Evolutionary conservation across 2,797 vertebrate species (phyloP).

Genomic region (Enoplosus armatus): DNA sequence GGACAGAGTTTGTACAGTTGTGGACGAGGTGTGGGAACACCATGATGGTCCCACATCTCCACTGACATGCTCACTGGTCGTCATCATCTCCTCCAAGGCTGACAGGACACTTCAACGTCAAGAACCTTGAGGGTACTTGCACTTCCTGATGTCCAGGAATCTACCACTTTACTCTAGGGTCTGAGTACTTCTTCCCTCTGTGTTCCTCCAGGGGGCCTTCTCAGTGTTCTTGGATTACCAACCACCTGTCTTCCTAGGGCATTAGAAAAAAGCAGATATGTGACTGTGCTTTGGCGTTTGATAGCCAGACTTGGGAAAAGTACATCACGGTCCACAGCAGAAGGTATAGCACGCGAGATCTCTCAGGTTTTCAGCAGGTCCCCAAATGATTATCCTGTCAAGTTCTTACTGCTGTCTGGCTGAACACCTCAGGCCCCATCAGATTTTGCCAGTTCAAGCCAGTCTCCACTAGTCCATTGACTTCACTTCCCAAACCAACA

Average conservation of each 20-base stretch:
- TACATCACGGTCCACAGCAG: not conserved
- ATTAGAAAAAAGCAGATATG: not conserved
- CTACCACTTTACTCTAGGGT: not conserved
- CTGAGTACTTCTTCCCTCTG: not conserved
- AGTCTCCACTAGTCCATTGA: not conserved
- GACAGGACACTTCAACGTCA: not conserved
- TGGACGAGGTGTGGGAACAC: no score
- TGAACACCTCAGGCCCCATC: not conserved
- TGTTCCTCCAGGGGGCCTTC: not conserved
- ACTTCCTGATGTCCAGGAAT: slow-evolving; percentile 9
- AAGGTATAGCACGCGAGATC: not conserved
- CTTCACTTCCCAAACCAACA: not conserved
- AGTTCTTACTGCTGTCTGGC: not conserved
- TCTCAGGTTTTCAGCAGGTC: not conserved
- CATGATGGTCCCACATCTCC: not conserved
- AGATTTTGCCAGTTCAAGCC: not conserved
- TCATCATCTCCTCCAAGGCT: not conserved
- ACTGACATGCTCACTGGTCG: not conserved
- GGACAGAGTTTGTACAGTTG: no score
- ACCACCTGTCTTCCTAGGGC: not conserved
- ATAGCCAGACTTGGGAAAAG: not conserved
- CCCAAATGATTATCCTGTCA: slow-evolving; percentile 3
- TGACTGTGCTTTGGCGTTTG: not conserved
- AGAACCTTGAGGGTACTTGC: not conserved
- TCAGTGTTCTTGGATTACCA: not conserved